Base-by-base conservation (phyloP, 2,113 vertebrate species). In the Malurus cyaneus region DNA sequence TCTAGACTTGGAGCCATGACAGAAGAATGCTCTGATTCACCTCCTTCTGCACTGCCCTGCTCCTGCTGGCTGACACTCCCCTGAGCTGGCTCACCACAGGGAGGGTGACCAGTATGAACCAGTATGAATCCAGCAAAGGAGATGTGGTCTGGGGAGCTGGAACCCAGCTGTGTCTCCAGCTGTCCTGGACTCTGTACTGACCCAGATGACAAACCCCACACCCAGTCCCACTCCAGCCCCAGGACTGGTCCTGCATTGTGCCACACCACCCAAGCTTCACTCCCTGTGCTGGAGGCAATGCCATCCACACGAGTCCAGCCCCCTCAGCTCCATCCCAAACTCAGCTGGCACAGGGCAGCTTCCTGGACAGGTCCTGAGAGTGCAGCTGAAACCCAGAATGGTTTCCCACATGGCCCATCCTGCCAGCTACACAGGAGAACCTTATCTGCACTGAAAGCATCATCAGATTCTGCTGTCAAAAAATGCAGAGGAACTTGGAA, bases 211-310 rank as follows among this genome's bases (percentile, higher is more conserved):
- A 74, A 85, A 49, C 7, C 31, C 39, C 70, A 86, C 7, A 26
- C 9, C 32, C 11, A 2, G 19, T 24, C 36, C n/a, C 59, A 54
- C 18, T 5, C 8, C 62, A 76, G 28, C 47, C 36, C 47, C 39
- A 31, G 44, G 23, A 29, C 11, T 21, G 34, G 12, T 34, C 36
- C 46, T 74, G 54, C 19, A 0, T 3, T 25, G 18, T 53, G 59
- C 25, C 1, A 3, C 49, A 7, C 23, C 18, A 39, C 31, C 39
- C 1, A 2, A 8, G 29, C 36, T 46, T 25, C 36, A 44, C 31
- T 21, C 44, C 0, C 0, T 14, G 67, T 2, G 0, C 60, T 1
- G 0, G 14, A 59, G 60, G 14, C 8, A 1, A 12, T 5, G 52
- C 8, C 65, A 14, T 11, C 25, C n/a, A 5, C 25, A 28, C 8